phyloP scores from a whole-genome alignment of 2,797 vertebrate genomes.

The Triplophysa yarkandensis region DNA sequence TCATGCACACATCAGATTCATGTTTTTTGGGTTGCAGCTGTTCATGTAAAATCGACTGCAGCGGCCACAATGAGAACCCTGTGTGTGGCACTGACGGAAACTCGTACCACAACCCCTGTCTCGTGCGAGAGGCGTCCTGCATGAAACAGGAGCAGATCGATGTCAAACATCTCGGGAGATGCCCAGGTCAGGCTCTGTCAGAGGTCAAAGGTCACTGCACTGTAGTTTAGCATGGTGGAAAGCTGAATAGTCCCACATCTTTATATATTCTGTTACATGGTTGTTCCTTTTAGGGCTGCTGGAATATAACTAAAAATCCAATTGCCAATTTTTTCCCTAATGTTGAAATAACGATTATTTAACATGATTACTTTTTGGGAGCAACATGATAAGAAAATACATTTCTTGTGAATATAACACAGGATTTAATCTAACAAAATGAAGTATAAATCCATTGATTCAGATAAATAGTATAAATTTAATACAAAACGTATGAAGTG shows the following conservation, averaged over 20 bases:
- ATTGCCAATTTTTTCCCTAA: too few relatives aligned
- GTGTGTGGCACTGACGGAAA: slow-evolving; percentile 91
- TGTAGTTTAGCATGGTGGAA: background rate
- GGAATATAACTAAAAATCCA: too few relatives aligned
- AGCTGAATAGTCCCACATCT: background rate
- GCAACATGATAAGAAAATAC: too few relatives aligned
- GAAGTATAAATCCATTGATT: too few relatives aligned
- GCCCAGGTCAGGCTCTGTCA: slow-evolving; percentile 80
- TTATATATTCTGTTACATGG: too few relatives aligned
- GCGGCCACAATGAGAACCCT: slow-evolving; percentile 95
- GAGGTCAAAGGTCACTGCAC: background rate
- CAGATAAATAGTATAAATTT: too few relatives aligned
- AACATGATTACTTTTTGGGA: too few relatives aligned
- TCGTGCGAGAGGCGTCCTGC: slow-evolving; percentile 94
- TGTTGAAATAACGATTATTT: too few relatives aligned
- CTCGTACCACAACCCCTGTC: slow-evolving; percentile 95
- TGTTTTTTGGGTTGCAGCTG: slow-evolving; percentile 75
- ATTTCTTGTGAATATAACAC: too few relatives aligned
- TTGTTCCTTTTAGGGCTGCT: too few relatives aligned
- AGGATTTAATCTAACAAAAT: too few relatives aligned
- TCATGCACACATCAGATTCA: background rate
- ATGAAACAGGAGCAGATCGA: slow-evolving; percentile 96
- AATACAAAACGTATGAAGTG: too few relatives aligned
- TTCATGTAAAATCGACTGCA: slow-evolving; percentile 98
- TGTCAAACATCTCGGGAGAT: slow-evolving; percentile 92